Evolutionary conservation across 1,140 invertebrate genomes (phyloP).

Genomic region (Drosophila seguyi): DNA sequence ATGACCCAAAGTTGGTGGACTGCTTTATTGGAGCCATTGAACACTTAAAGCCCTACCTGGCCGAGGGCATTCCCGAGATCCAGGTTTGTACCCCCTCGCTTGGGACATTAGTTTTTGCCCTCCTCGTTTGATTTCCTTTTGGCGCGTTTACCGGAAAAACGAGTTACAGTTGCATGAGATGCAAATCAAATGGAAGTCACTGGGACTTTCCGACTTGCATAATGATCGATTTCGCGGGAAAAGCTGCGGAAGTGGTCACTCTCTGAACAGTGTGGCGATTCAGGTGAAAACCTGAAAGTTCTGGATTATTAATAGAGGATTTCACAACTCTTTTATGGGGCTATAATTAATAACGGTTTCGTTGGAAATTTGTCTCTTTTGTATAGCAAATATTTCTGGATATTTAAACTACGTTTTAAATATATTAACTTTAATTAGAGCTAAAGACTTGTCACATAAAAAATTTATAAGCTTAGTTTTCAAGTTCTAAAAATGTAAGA

Average conservation of each 20-base stretch:
- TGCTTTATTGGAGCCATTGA: conserved; percentile 88
- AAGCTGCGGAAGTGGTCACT: conserved; percentile 29
- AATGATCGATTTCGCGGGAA: conserved; percentile 30
- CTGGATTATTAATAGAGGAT: too few species aligned
- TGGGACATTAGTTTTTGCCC: conserved; percentile 7
- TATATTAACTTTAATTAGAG: not conserved
- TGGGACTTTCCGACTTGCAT: conserved; percentile 52
- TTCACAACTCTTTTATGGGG: not conserved
- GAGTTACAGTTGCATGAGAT: conserved; percentile 67
- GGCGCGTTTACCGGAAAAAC: conserved; percentile 42
- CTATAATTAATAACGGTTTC: not conserved
- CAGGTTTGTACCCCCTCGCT: conserved; percentile 66
- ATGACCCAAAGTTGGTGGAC: conserved; percentile 88
- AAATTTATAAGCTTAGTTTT: not conserved
- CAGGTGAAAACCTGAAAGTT: not conserved
- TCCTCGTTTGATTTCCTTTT: not conserved
- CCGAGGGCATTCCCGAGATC: conserved; percentile 89
- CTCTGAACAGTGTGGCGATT: conserved; percentile 24
- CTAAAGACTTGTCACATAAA: not conserved
- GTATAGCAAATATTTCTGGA: not conserved
- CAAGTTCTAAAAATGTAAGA: not conserved
- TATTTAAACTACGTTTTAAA: not conserved
- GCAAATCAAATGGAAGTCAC: conserved; percentile 51
- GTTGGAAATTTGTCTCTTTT: not conserved
- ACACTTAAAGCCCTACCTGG: conserved; percentile 88